phyloP scores from a whole-genome alignment of 2,888 invertebrate genomes.

The Caenorhabditis sinica region DNA sequence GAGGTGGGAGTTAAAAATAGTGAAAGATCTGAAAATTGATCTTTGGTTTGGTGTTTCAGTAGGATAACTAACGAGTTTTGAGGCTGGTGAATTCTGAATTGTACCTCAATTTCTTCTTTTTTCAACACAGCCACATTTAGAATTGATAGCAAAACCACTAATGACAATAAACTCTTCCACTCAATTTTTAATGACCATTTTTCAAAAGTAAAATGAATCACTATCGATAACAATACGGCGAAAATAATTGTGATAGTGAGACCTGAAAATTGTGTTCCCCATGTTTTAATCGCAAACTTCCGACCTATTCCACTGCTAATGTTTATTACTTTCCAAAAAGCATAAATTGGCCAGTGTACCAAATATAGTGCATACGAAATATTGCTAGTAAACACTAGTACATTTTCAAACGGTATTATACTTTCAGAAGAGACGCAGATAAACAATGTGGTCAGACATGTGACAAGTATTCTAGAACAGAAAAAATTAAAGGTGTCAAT shows the following conservation, averaged over 20 bases:
- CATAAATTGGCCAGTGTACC: constrained; percentile 30
- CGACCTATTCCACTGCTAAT: neutral
- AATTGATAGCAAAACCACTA: neutral
- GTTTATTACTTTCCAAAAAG: neutral
- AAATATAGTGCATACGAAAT: constrained; percentile 37
- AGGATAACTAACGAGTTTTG: too few relatives aligned
- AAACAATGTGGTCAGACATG: neutral
- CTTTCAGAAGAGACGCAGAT: neutral
- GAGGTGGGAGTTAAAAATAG: too few relatives aligned
- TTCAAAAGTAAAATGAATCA: neutral
- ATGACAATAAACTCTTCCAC: neutral
- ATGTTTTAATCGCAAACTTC: neutral
- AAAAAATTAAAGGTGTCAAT: neutral
- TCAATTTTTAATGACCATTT: constrained; percentile 7
- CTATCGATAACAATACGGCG: neutral
- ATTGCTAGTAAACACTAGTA: constrained; percentile 16
- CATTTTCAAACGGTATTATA: neutral
- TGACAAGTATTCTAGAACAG: neutral
- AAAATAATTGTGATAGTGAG: neutral
- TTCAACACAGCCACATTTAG: neutral
- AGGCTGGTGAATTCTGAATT: too few relatives aligned
- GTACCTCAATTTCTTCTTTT: neutral
- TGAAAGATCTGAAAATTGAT: too few relatives aligned
- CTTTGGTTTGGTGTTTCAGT: too few relatives aligned
- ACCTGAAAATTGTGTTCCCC: neutral